Percentiles rank a stretch among this genome's conserved stretches.
phyloP scores from a whole-genome alignment of 2,797 vertebrate species.

The Gorsachius magnificus region DNA sequence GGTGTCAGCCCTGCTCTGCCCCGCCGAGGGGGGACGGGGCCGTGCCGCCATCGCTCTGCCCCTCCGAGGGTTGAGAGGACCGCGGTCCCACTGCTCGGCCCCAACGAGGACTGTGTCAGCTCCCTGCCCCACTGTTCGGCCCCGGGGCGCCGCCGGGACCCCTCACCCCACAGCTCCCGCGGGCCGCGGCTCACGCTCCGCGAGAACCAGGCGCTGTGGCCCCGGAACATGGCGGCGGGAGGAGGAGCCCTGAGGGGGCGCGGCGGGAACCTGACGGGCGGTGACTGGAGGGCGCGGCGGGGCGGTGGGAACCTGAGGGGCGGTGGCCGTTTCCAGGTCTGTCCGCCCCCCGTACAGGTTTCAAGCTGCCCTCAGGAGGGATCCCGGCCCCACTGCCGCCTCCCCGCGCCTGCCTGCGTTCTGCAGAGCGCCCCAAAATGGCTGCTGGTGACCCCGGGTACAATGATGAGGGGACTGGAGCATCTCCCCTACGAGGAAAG shows the following conservation, averaged over 20 bases:
- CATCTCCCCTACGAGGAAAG: too few species aligned
- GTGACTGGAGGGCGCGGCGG: background rate
- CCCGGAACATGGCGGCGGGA: slow-evolving; percentile 80
- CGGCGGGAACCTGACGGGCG: background rate
- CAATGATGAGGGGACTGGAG: too few species aligned
- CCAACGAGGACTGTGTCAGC: background rate
- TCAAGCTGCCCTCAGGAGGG: too few species aligned
- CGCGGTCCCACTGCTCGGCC: background rate
- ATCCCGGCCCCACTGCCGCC: background rate
- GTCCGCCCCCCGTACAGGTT: background rate
- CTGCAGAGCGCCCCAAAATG: background rate
- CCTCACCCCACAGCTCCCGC: slow-evolving; percentile 86
- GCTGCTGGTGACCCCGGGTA: background rate
- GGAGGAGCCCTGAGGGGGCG: background rate
- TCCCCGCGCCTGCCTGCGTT: background rate
- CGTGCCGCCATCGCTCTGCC: rapidly evolving
- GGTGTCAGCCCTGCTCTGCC: background rate
- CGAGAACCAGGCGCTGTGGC: slow-evolving; percentile 88
- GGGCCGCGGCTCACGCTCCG: slow-evolving; percentile 76
- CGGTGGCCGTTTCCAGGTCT: background rate
- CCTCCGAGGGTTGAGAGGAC: background rate
- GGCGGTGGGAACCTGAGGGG: too few species aligned
- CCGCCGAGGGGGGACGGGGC: background rate
- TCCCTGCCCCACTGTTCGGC: background rate
- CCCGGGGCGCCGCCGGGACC: rapidly evolving